Evolutionary conservation across 2,797 vertebrate species (phyloP), one percentile per base, ranked within the genome.

Genomic region (Etheostoma perlongum): DNA sequence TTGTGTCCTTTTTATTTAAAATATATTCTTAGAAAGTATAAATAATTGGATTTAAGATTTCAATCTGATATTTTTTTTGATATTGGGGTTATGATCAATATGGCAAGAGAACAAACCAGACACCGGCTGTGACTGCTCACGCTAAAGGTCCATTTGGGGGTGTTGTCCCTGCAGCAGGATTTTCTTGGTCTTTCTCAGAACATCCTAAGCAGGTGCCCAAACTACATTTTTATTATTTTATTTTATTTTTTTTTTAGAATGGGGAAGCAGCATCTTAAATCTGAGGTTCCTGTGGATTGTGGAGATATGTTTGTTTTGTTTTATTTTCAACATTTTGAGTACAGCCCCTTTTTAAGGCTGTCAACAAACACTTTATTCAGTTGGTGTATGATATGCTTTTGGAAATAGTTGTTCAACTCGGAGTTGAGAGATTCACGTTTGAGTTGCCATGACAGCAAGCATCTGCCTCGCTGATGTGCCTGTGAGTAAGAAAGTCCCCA

Each of bases 201-300:
- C 57, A 55, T 53, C 25, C 44, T 67, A 55, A 66, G 57, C 55
- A 69, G 54, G 13, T 47, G 27, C 11, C n/a, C 13, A 44, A 65
- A 82, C 69, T 67, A 49, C 25, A 72, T 21, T n/a, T n/a, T 73
- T 48, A 2, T 25, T 25, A n/a, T n/a, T 25, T 25, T 19, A 19
- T 44, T 54, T 40, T 55, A 46, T 44, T 4, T 19, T 21, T 44
- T 54, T 40, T 55, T 48, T 36, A 53, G 63, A 57, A 64, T 52
- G 46, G 46, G 61, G 25, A 64, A 63, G 57, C 72, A 67, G 79
- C 67, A 48, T 48, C 72, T 76, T 78, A 62, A 74, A 72, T 67
- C 15, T 12, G 25, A 71, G 63, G 13, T 85, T 77, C 77, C 78
- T 62, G 65, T 73, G 77, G 84, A 83, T n/a, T 64, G 62, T 14